phyloP scores from a whole-genome alignment of 64 coral and sea anemone genomes.

The Actinia equina region DNA sequence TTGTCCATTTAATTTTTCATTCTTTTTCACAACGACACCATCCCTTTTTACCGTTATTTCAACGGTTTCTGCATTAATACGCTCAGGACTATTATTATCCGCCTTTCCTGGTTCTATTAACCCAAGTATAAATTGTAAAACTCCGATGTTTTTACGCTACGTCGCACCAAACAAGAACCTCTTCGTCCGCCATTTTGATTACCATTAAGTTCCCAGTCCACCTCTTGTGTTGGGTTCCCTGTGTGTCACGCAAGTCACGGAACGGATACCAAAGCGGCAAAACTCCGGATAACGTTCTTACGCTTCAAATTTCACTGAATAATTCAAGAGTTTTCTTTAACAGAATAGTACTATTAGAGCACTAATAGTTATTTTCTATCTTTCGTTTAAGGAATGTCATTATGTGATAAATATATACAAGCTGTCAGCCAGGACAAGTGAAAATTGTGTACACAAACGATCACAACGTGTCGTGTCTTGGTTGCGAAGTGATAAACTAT shows the following conservation, averaged over 20 bases:
- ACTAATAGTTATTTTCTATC: neutral
- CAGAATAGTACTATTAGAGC: neutral
- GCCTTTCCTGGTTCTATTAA: neutral
- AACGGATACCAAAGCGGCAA: neutral
- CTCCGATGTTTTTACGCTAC: constrained; percentile 19
- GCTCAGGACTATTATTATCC: neutral
- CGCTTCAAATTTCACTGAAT: neutral
- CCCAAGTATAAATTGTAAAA: constrained; percentile 6
- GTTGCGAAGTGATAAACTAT: constrained; percentile 4
- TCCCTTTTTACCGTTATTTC: neutral
- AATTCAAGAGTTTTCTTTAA: neutral
- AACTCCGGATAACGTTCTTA: neutral
- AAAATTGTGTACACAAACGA: neutral
- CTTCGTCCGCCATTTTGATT: constrained; percentile 19
- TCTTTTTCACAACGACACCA: neutral
- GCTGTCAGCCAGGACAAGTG: neutral
- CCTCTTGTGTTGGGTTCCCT: constrained; percentile 10
- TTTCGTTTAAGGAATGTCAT: neutral
- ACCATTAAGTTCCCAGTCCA: neutral
- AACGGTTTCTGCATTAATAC: neutral
- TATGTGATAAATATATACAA: neutral
- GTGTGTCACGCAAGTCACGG: constrained; percentile 12
- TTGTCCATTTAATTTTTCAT: neutral
- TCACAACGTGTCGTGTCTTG: neutral
- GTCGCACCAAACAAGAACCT: constrained; percentile 3